Base-by-base conservation (phyloP, 2,113 vertebrate genomes). In the Syngnathus typhle region DNA sequence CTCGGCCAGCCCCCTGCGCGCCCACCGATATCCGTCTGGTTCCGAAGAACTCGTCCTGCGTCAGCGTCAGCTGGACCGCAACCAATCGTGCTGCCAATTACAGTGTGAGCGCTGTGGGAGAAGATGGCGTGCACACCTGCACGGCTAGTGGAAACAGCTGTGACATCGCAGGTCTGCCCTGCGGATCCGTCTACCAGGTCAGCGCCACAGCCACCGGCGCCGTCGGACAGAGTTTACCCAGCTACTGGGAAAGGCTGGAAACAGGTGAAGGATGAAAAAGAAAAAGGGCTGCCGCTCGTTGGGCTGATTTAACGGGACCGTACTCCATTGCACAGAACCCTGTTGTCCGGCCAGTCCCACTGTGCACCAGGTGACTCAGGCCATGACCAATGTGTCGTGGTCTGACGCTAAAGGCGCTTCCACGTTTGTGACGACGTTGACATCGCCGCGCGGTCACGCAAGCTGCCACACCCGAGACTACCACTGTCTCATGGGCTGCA, bases 401-500 rank as follows among this genome's bases (percentile, higher is more conserved):
- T 94, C 92, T 60, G 11, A 60, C 6, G 92, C 92, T 47, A 84
- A 44, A 3, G 93, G 92, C 13, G 93, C 93, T 1, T 85, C 88
- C 69, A 90, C 90, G 0, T 95, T 93, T 7, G 11, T 91, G 66
- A 86, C 88, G 1, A 80, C 89, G 5, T 77, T 98, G 82, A 92
- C 90, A 0, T 96, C 96, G 32, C 62, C 79, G 0, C 84, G 70
- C 1, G 93, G 94, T 49, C 79, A 89, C 4, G 93, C 94, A n/a
- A 92, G 91, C 68, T 98, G 96, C 79, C 95, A 90, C 87, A 94
- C 94, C 1, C 84, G 84, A 64, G 91, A 93, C 44, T 91, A 85
- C 66, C 89, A 92, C 77, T 98, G 95, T 84, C 90, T 96, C 47
- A 89, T 98, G 90, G 96, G 95, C 82, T 98, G 96, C 79, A 92